A percentile compares a stretch with the other conserved stretches of the same genome.
These are phyloP conservation scores for Cnemophilus loriae DNA, from an alignment of 2,113 vertebrate species.

Conservation along the genomic window DNA sequence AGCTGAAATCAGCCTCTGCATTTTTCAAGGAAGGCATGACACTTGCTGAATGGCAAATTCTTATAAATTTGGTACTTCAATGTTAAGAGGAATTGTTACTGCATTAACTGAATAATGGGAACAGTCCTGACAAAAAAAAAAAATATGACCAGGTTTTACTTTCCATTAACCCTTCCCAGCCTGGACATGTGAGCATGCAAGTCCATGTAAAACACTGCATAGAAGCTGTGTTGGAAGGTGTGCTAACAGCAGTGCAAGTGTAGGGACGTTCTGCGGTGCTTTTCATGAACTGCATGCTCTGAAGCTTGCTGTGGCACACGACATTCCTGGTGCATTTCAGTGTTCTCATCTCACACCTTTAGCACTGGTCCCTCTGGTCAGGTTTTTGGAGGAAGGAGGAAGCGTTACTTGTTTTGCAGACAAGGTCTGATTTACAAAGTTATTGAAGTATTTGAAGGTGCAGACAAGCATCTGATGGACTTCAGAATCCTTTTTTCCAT, in stretches of 20 bases:
- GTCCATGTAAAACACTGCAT: not conserved
- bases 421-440: not conserved
- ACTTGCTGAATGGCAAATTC: slow-evolving; percentile 63
- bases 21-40: slow-evolving; percentile 58
- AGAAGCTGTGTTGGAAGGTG: not conserved
- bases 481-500: not conserved
- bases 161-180: slow-evolving; percentile 65
- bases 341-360: not conserved
- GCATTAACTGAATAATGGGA: slow-evolving; percentile 50
- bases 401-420: not conserved
- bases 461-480: not conserved
- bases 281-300: slow-evolving; percentile 20
- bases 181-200: slow-evolving; percentile 44
- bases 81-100: slow-evolving; percentile 57
- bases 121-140: slow-evolving; percentile 55
- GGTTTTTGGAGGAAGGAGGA: not conserved
- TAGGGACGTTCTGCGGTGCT: slow-evolving; percentile 26
- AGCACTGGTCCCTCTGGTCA: not conserved
- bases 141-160: slow-evolving; percentile 55
- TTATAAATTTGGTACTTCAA: slow-evolving; percentile 52
- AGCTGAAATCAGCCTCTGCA: slow-evolving; percentile 40
- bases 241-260: slow-evolving; percentile 32
- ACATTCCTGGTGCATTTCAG: not conserved
- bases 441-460: not conserved
- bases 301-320: slow-evolving; percentile 22